Base-by-base conservation (phyloP, 1,140 invertebrate genomes). In the Platyura marginata region DNA sequence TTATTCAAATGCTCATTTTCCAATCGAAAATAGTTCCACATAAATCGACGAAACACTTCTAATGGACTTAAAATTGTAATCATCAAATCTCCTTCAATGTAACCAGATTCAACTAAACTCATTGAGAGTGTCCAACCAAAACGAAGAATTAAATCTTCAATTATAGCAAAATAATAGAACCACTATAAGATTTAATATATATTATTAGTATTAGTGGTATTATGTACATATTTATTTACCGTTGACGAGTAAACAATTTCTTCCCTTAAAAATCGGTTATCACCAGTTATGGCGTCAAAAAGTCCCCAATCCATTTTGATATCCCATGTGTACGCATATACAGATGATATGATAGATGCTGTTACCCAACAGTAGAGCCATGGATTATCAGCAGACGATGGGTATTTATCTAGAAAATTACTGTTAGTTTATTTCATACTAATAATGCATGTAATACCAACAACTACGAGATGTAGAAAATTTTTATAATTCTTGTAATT, bases 251-350 rank as follows among this genome's bases (percentile, higher is more conserved):
- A 84, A 21, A 84, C 79, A 48, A 81, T 78, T 64, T 85, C 80
- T 56, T 85, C 81, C 35, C 81, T 58, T 10, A 85, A 64, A 57
- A 82, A 76, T 56, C 64, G 72, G 64, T 92, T 90, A 64, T 94
- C 84, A 40, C 58, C 58, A 22, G 85, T 77, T 44, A 77, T 79
- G 41, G 72, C 75, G 58, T 93, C 89, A 48, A 96, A 80, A n/a
- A 98, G 64, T 4, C 94, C 93, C 93, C 93, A 98, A 70, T 98
- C 93, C 85, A 97, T 91, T 64, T 88, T 90, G 10, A 97, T 79
- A 63, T 98, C 93, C 93, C 93, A 97, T 4, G 78, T 78, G 54
- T 88, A 89, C 0, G 85, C 81, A 59, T 91, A 94, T 38, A 77
- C 71, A 0, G 88, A 87, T 41, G 79, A 87, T n/a, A 89, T 60